These are phyloP conservation scores for Zosterops borbonicus DNA, from an alignment of 2,113 vertebrate genomes.

Conservation along the genomic window DNA sequence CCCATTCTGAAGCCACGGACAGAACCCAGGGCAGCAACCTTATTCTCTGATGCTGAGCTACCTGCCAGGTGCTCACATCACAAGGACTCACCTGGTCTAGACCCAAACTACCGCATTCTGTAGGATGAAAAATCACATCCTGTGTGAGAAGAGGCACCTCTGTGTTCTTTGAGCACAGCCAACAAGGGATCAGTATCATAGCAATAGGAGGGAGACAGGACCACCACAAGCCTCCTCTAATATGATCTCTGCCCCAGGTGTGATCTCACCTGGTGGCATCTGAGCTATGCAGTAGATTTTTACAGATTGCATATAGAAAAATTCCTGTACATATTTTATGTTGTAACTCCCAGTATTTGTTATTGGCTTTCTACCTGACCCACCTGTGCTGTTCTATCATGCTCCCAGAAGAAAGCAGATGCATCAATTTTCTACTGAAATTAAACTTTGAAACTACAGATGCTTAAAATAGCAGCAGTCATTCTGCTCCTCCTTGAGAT, in stretches of 20 bases:
- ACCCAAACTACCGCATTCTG: neutral
- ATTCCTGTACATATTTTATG: neutral
- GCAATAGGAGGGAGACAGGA: neutral
- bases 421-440: neutral
- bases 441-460: neutral
- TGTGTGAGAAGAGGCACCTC: neutral
- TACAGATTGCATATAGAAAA: neutral
- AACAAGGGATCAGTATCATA: neutral
- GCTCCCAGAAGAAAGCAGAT: neutral
- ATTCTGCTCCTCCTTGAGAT: neutral
- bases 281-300: neutral
- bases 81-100: neutral
- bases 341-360: neutral
- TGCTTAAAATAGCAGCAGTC: neutral
- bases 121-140: neutral
- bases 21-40: neutral
- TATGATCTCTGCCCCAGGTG: neutral
- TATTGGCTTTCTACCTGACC: neutral
- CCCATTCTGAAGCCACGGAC: neutral
- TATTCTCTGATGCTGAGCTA: neutral
- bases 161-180: neutral
- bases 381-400: neutral
- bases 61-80: neutral
- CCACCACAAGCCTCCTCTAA: rapidly evolving
- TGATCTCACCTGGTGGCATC: neutral